Base-by-base conservation (phyloP, 2,888 invertebrate species). In the Cerceris ruficornis region DNA sequence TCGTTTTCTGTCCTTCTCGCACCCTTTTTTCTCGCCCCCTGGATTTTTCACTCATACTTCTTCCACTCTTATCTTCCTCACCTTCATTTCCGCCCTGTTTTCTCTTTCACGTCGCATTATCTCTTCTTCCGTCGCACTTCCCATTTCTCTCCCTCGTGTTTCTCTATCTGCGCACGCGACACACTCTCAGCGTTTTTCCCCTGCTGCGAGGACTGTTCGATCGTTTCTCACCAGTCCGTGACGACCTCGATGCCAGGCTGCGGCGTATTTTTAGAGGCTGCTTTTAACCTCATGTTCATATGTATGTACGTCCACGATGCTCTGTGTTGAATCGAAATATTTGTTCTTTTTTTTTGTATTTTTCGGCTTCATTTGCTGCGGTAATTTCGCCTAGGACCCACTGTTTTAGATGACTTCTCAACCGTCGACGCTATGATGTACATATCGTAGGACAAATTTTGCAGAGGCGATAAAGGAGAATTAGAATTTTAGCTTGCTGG, bases 241-340 rank as follows among this genome's bases (percentile, higher is more conserved):
- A 68, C 78, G 80, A 83, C 83, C 83, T 78, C 85, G 77, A 83
- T 75, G 73, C 72, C 64, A 64, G 60, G 70, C 61, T 64, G 62
- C 64, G 74, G 15, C 55, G 68, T 87, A 87, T 87, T 84, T 87
- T 87, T 87, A 86, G 85, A 69, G 70, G 58, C 43, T 50, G 39
- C 69, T 76, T 71, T 68, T 70, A 70, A 72, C 73, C 57, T 71
- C 68, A 58, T 57, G 60, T 64, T 60, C 28, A 54, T 42, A 73
- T 52, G n/a, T 46, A 46, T 46, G 5, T 46, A 46, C 46, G 46
- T 4, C 46, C 46, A 11, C 6, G 28, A 4, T 28, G 28, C 28
- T 28, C 28, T 28, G 11, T 11, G 46, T 50, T 13, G 2, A 11
- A 11, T 5, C 9, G n/a, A 52, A 66, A 55, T 65, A 42, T 58